A percentile compares a stretch with the other conserved stretches of the same genome.
These are phyloP conservation scores for Heliothis virescens DNA, from an alignment of 1,140 invertebrate species.

Conservation along the genomic window DNA sequence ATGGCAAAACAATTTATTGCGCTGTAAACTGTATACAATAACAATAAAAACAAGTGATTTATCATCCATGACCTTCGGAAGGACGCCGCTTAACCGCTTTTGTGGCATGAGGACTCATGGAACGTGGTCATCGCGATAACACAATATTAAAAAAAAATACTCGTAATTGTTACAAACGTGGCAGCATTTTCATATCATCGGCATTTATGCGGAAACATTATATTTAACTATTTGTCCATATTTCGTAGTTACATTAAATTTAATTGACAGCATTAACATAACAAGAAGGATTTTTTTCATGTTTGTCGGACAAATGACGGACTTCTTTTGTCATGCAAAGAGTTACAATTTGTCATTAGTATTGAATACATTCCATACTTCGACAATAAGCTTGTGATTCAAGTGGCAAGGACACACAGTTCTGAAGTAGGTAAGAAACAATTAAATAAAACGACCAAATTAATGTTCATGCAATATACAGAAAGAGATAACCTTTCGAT, in stretches of 20 bases:
- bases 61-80: slow-evolving; percentile 32
- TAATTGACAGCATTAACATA: slow-evolving; percentile 62
- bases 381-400: slow-evolving; percentile 57
- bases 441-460: slow-evolving; percentile 6
- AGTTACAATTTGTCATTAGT: slow-evolving; percentile 63
- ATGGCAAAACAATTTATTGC: slow-evolving; percentile 12
- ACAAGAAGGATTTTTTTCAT: slow-evolving; percentile 61
- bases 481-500: slow-evolving; percentile 55
- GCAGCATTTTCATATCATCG: slow-evolving; percentile 15
- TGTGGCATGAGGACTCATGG: slow-evolving; percentile 15
- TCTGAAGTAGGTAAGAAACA: slow-evolving; percentile 19
- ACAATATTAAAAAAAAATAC: neutral
- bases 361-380: slow-evolving; percentile 55
- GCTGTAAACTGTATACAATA: slow-evolving; percentile 18
- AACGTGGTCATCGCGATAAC: slow-evolving; percentile 17
- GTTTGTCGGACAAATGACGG: slow-evolving; percentile 58
- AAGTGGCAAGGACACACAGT: slow-evolving; percentile 44
- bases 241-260: slow-evolving; percentile 47
- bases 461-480: slow-evolving; percentile 15
- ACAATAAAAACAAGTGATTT: slow-evolving; percentile 31
- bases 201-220: slow-evolving; percentile 38
- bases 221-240: slow-evolving; percentile 23
- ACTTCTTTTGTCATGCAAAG: slow-evolving; percentile 67
- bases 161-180: slow-evolving; percentile 18
- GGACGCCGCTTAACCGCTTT: slow-evolving; percentile 22